Evolutionary conservation across 1,140 invertebrate species (phyloP).

Genomic region (Drosophila micromelanica): DNA sequence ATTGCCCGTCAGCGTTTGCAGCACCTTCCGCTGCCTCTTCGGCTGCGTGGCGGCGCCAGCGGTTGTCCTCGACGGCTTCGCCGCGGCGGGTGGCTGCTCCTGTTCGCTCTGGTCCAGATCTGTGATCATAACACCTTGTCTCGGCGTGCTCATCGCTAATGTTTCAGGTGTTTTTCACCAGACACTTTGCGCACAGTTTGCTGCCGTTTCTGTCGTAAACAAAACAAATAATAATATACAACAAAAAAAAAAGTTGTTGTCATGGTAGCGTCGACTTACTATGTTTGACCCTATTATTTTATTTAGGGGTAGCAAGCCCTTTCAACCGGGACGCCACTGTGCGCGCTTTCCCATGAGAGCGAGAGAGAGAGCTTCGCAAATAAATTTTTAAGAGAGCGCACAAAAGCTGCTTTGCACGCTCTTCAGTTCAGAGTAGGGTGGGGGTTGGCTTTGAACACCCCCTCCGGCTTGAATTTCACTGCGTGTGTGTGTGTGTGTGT

Average conservation of each 20-base stretch:
- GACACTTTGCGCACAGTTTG: constrained; percentile 44
- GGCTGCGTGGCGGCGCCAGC: constrained; percentile 21
- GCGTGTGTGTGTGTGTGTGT: neutral
- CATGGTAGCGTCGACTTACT: constrained; percentile 32
- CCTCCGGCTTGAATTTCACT: constrained; percentile 21
- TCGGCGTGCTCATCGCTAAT: constrained; percentile 29
- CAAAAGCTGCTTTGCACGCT: constrained; percentile 21
- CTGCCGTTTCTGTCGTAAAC: constrained; percentile 43
- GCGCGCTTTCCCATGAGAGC: constrained; percentile 25
- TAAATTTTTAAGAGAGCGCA: neutral
- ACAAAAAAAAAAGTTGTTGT: too few relatives aligned
- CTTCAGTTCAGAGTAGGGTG: neutral
- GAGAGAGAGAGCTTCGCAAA: neutral
- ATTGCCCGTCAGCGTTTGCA: constrained; percentile 76
- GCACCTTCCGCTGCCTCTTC: constrained; percentile 60
- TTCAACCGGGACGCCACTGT: constrained; percentile 24
- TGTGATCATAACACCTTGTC: constrained; percentile 63
- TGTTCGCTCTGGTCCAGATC: constrained; percentile 71
- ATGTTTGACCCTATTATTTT: constrained; percentile 65
- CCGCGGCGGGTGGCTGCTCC: constrained; percentile 16
- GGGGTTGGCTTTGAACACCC: neutral
- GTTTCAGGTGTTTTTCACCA: constrained; percentile 14
- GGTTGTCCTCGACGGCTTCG: neutral
- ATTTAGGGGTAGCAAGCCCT: constrained; percentile 23
- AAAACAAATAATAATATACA: constrained; percentile 28